Conservation (phyloP, 2,888 invertebrate genomes). For the Microchrysa polita region DNA sequence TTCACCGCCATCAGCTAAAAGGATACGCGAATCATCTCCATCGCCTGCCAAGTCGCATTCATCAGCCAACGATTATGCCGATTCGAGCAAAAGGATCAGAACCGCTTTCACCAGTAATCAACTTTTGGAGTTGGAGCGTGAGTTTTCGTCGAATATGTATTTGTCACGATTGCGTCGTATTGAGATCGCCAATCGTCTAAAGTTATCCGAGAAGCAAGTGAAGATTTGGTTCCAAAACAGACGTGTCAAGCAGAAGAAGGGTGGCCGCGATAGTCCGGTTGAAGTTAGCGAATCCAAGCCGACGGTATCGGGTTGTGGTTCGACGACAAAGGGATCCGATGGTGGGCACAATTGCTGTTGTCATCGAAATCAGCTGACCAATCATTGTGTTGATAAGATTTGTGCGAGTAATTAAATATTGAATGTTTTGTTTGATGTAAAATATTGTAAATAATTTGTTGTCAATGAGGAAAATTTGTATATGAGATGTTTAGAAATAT, state of each 20-base stretch:
- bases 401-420: slow-evolving; percentile 2
- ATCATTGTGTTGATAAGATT: slow-evolving; percentile 37
- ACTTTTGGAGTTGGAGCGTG: slow-evolving; percentile 85
- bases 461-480: neutral
- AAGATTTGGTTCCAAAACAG: slow-evolving; percentile 97
- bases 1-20: slow-evolving; percentile 55
- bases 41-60: slow-evolving; percentile 52
- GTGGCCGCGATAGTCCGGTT: slow-evolving; percentile 62
- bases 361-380: slow-evolving; percentile 6
- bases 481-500: neutral
- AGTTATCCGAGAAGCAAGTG: slow-evolving; percentile 93
- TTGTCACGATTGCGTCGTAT: slow-evolving; percentile 87
- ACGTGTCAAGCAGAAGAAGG: slow-evolving; percentile 92
- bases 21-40: slow-evolving; percentile 58
- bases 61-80: slow-evolving; percentile 66
- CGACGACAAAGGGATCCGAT: neutral
- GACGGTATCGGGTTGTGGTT: neutral
- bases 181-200: slow-evolving; percentile 89
- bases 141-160: slow-evolving; percentile 91
- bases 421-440: neutral
- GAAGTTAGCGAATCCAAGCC: slow-evolving; percentile 20
- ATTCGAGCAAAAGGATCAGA: slow-evolving; percentile 86
- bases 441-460: slow-evolving; percentile 9
- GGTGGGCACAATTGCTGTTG: slow-evolving; percentile 20
- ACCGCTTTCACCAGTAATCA: slow-evolving; percentile 95